Conservation (phyloP, 2,888 invertebrate species). For the Oxystoma pomonae region DNA sequence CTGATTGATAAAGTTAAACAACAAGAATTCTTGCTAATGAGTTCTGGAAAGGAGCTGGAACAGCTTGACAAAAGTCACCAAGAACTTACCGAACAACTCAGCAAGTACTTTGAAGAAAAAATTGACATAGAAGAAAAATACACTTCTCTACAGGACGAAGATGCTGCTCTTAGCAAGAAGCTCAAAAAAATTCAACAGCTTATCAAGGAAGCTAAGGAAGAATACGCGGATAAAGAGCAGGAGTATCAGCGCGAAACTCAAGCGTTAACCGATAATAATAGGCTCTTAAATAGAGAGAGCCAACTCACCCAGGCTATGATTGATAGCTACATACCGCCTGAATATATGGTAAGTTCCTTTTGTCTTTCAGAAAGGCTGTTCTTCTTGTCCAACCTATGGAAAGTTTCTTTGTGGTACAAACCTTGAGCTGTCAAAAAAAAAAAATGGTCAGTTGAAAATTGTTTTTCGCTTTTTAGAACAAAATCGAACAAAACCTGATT, state of each 20-base stretch:
- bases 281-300: slow-evolving; percentile 85
- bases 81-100: slow-evolving; percentile 73
- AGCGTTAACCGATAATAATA: slow-evolving; percentile 87
- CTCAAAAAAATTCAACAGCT: slow-evolving; percentile 84
- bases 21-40: slow-evolving; percentile 84
- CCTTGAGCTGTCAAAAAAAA: too few relatives aligned
- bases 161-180: slow-evolving; percentile 87
- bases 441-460: too few relatives aligned
- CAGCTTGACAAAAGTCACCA: slow-evolving; percentile 74
- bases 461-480: slow-evolving; percentile 54
- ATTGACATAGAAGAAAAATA: slow-evolving; percentile 94
- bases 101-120: slow-evolving; percentile 89
- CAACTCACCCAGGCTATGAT: slow-evolving; percentile 88
- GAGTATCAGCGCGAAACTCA: slow-evolving; percentile 98
- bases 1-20: slow-evolving; percentile 94
- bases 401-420: too few relatives aligned
- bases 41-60: slow-evolving; percentile 79
- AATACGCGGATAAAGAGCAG: slow-evolving; percentile 80
- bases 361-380: too few relatives aligned
- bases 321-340: slow-evolving; percentile 88
- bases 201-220: slow-evolving; percentile 80
- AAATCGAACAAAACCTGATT: slow-evolving; percentile 86
- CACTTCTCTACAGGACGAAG: slow-evolving; percentile 92
- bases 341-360: slow-evolving; percentile 74
- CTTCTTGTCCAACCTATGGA: too few relatives aligned